Conservation (phyloP, 1,140 invertebrate species). For the Drosophila quadrilineata region DNA sequence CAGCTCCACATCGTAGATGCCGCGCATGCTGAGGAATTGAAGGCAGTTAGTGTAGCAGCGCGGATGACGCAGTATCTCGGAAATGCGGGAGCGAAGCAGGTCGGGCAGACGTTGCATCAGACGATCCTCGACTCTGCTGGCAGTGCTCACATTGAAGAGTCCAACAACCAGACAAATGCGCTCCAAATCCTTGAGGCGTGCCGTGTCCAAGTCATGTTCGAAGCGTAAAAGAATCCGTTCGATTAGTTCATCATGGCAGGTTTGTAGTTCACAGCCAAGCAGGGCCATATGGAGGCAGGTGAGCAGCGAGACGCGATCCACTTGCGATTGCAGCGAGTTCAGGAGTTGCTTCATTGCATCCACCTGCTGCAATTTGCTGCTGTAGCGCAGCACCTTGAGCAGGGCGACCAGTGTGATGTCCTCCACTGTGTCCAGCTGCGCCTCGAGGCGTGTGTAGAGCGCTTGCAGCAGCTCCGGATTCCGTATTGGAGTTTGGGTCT, state of each 20-base stretch:
- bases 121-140: conserved; percentile 67
- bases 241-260: conserved; percentile 77
- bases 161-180: conserved; percentile 82
- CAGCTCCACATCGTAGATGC: conserved; percentile 82
- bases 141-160: conserved; percentile 82
- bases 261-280: conserved; percentile 81
- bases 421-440: conserved; percentile 80
- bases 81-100: conserved; percentile 80
- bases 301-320: conserved; percentile 81
- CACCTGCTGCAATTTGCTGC: conserved; percentile 59
- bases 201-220: conserved; percentile 54
- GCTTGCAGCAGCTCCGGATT: conserved; percentile 77
- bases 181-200: conserved; percentile 86
- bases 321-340: conserved; percentile 65
- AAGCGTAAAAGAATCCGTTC: conserved; percentile 80
- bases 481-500: conserved; percentile 83
- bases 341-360: conserved; percentile 67
- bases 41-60: conserved; percentile 81
- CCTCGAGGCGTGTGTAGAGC: conserved; percentile 80
- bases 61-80: conserved; percentile 82
- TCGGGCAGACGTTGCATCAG: conserved; percentile 81
- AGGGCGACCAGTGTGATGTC: conserved; percentile 82
- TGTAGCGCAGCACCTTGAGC: conserved; percentile 83
- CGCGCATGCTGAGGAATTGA: conserved; percentile 81
- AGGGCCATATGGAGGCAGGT: conserved; percentile 83